Conservation (phyloP, 2,888 invertebrate species). For the Hesperia comma region DNA sequence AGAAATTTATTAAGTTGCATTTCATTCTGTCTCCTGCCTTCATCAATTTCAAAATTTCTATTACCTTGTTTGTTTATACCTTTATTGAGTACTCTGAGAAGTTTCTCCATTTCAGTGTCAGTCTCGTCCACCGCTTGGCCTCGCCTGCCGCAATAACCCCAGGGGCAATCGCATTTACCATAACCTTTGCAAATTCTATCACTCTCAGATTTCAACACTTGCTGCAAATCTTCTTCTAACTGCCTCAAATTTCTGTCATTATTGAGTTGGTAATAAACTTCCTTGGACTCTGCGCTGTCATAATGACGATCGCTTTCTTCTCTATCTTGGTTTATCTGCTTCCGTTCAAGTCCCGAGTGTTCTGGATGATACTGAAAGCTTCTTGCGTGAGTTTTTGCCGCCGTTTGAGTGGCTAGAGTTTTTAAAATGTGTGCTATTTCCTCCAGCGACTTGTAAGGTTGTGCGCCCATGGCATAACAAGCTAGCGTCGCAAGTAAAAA, state of each 20-base stretch:
- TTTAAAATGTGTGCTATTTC: conserved; percentile 16
- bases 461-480: conserved; percentile 28
- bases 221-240: too few relatives aligned
- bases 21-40: conserved; percentile 32
- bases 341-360: background rate
- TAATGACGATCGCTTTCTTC: conserved; percentile 36
- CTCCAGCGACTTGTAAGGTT: background rate
- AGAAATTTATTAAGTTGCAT: conserved; percentile 41
- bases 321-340: background rate
- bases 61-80: conserved; percentile 45
- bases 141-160: background rate
- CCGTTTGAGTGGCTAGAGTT: conserved; percentile 1
- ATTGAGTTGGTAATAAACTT: conserved; percentile 38
- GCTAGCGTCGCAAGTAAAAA: conserved; percentile 7
- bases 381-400: background rate
- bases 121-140: background rate
- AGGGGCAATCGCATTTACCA: conserved; percentile 11
- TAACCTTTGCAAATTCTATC: conserved; percentile 3
- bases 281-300: conserved; percentile 41
- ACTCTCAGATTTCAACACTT: conserved; percentile 19
- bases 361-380: background rate
- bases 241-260: conserved; percentile 9
- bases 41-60: too few relatives aligned
- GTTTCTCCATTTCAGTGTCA: conserved; percentile 38
- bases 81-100: conserved; percentile 45